Conservation (phyloP, 2,113 vertebrate species). For the Pipa parva region DNA sequence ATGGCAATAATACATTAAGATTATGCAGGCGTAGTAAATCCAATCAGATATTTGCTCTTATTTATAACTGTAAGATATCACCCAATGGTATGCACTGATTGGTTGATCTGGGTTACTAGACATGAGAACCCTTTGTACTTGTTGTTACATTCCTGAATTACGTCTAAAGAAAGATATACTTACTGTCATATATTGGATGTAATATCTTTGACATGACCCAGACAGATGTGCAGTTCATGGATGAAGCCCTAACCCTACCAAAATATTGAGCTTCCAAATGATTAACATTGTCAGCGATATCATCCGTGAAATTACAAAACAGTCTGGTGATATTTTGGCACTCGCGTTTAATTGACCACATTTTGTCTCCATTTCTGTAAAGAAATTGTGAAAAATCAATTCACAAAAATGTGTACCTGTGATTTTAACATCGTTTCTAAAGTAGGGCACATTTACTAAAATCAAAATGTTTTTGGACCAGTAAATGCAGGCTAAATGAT, state of each 20-base stretch:
- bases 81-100: too few relatives aligned
- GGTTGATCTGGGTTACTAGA: too few relatives aligned
- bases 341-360: slow-evolving; percentile 55
- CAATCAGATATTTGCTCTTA: too few relatives aligned
- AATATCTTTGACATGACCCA: slow-evolving; percentile 54
- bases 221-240: neutral
- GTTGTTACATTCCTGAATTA: too few relatives aligned
- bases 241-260: slow-evolving; percentile 48
- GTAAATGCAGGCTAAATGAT: too few relatives aligned
- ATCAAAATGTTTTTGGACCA: too few relatives aligned
- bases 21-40: neutral
- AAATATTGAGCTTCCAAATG: slow-evolving; percentile 46
- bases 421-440: too few relatives aligned
- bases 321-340: slow-evolving; percentile 56
- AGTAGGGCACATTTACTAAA: too few relatives aligned
- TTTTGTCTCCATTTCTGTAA: slow-evolving; percentile 60
- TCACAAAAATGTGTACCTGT: too few relatives aligned
- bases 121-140: too few relatives aligned
- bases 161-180: too few relatives aligned
- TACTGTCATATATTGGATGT: slow-evolving; percentile 55
- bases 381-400: neutral
- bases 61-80: too few relatives aligned
- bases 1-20: neutral
- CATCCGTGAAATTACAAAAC: slow-evolving; percentile 61
- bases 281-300: slow-evolving; percentile 50